A percentile compares a stretch with the other conserved stretches of the same genome.
phyloP scores from a whole-genome alignment of 2,113 vertebrate genomes.

The Aegotheles bennettii region DNA sequence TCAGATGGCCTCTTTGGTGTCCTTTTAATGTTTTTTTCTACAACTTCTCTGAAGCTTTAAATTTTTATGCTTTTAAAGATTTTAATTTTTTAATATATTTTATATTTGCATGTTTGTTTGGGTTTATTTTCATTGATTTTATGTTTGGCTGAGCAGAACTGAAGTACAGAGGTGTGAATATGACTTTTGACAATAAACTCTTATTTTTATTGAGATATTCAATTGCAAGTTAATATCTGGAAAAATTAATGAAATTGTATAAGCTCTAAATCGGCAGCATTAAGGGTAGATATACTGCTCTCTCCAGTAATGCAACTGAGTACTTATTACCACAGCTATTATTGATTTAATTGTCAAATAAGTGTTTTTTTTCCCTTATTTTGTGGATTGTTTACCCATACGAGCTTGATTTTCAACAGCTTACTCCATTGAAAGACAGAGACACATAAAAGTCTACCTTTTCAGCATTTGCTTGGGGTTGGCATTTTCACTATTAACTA shows the following conservation, averaged over 20 bases:
- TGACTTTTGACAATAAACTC: background rate
- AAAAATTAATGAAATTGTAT: background rate
- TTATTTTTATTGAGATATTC: background rate
- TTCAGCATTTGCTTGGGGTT: background rate
- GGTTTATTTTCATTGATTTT: background rate
- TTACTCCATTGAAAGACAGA: background rate
- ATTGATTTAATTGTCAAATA: background rate
- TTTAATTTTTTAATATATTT: background rate
- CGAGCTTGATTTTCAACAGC: background rate
- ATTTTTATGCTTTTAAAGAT: background rate
- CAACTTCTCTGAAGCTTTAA: background rate
- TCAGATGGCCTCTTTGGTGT: background rate
- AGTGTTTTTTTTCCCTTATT: fast-evolving
- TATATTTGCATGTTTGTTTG: background rate
- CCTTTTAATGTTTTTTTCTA: background rate
- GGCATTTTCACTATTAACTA: background rate
- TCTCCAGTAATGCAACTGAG: background rate
- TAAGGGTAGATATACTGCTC: background rate
- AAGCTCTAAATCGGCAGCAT: background rate
- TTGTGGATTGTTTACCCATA: background rate
- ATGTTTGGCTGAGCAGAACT: background rate
- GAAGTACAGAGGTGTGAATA: background rate
- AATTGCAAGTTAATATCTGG: background rate
- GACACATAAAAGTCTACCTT: background rate
- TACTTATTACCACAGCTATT: background rate